A percentile compares a stretch with the other conserved stretches of the same genome.
Conservation (phyloP, 2,888 invertebrate species). For the Synergus japonicus region DNA sequence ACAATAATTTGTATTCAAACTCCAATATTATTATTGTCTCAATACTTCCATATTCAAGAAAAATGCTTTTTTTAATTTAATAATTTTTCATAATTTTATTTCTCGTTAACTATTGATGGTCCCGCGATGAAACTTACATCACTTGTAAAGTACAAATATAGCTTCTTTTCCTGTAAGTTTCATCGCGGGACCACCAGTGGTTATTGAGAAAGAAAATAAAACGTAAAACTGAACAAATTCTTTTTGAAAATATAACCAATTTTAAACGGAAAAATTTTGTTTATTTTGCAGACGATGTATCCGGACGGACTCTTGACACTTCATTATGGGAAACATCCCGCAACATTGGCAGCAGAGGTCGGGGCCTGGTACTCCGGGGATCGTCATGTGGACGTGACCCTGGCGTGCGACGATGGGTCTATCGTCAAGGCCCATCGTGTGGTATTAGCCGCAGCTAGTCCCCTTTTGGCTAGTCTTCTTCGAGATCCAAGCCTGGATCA, state of each 20-base stretch:
- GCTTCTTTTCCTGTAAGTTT: no score
- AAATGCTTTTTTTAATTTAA: no score
- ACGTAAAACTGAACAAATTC: not conserved
- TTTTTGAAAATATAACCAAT: not conserved
- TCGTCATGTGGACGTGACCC: conserved; percentile 91
- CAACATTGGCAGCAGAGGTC: conserved; percentile 94
- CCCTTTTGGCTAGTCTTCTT: conserved; percentile 85
- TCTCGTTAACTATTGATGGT: no score
- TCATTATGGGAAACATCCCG: conserved; percentile 96
- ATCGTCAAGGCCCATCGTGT: conserved; percentile 90
- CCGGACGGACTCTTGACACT: conserved; percentile 87
- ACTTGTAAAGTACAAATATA: no score
- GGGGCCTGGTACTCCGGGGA: conserved; percentile 92
- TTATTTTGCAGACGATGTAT: conserved; percentile 78
- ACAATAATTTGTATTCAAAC: no score
- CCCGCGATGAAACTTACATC: no score
- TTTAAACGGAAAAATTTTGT: not conserved
- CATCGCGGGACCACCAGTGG: no score
- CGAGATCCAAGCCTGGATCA: conserved; percentile 74
- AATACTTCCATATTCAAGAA: no score
- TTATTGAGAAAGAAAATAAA: no score
- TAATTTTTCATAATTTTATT: no score
- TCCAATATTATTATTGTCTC: no score
- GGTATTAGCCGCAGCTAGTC: conserved; percentile 92
- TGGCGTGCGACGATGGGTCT: conserved; percentile 91